Percentiles rank a stretch among this genome's conserved stretches.
Evolutionary conservation across 2,797 vertebrate species (phyloP).

Genomic region (Clarias laeviceps): DNA sequence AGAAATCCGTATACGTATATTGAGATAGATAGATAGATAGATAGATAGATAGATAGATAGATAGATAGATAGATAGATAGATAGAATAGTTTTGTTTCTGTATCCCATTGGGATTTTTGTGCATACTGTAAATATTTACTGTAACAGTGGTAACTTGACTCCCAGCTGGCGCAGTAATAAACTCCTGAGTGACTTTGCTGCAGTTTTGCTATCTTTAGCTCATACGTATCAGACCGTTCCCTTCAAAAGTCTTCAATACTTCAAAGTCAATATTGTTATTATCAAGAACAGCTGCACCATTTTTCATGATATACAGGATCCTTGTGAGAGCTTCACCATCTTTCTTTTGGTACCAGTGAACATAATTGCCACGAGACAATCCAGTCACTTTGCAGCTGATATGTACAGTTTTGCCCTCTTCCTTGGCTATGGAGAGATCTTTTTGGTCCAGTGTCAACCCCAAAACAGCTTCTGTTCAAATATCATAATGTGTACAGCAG

Average conservation of each 20-base stretch:
- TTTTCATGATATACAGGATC: slow-evolving; percentile 30
- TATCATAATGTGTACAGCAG: too few species aligned
- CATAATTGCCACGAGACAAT: neutral
- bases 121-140: neutral
- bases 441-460: neutral
- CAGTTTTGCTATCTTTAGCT: slow-evolving; percentile 36
- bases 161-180: slow-evolving; percentile 57
- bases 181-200: slow-evolving; percentile 21
- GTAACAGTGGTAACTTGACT: slow-evolving; percentile 15
- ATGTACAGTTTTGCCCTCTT: neutral
- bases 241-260: too few species aligned
- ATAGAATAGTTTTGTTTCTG: neutral
- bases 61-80: neutral
- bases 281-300: neutral
- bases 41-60: too few species aligned
- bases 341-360: slow-evolving; percentile 11
- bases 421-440: neutral
- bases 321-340: slow-evolving; percentile 19
- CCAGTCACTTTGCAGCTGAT: neutral
- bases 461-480: neutral
- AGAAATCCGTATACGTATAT: too few species aligned
- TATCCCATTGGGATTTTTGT: slow-evolving; percentile 5
- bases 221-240: neutral
- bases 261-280: neutral
- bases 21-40: too few species aligned